A percentile compares a stretch with the other conserved stretches of the same genome.
phyloP scores from a whole-genome alignment of 30 jellyfish, hydroid and myxozoan species.

The Calvadosia cruxmelitensis region DNA sequence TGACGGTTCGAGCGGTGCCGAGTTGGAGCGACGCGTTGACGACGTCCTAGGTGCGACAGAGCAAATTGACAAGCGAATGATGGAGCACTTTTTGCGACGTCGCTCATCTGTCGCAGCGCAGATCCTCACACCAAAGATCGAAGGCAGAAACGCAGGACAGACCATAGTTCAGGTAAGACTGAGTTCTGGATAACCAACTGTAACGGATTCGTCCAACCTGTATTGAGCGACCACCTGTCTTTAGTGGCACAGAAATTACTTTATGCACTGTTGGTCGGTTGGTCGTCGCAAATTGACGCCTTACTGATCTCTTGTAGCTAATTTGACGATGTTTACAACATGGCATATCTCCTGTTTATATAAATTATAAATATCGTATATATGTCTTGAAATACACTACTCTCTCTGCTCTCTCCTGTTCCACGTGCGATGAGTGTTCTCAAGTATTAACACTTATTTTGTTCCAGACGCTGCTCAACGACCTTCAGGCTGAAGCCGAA shows the following conservation, averaged over 20 bases:
- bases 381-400: too few relatives aligned
- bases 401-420: too few relatives aligned
- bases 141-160: conserved; percentile 4
- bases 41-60: conserved; percentile 37
- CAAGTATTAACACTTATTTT: background rate
- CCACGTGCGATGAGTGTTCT: background rate
- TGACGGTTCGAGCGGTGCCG: background rate
- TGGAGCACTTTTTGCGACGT: conserved; percentile 34
- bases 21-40: background rate
- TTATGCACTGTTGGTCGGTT: too few relatives aligned
- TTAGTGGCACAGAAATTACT: too few relatives aligned
- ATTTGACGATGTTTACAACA: too few relatives aligned
- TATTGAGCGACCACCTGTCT: too few relatives aligned
- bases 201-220: too few relatives aligned
- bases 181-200: too few relatives aligned
- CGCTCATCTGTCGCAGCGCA: conserved; percentile 38
- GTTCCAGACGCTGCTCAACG: conserved; percentile 40
- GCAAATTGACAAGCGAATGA: conserved; percentile 22
- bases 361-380: too few relatives aligned
- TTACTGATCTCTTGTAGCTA: too few relatives aligned
- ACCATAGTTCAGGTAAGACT: background rate
- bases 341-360: too few relatives aligned
- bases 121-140: conserved; percentile 7
- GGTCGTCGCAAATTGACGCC: too few relatives aligned
- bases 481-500: conserved; percentile 74